phyloP scores from a whole-genome alignment of 2,888 invertebrate genomes.

The Nemotelus pantherinus region DNA sequence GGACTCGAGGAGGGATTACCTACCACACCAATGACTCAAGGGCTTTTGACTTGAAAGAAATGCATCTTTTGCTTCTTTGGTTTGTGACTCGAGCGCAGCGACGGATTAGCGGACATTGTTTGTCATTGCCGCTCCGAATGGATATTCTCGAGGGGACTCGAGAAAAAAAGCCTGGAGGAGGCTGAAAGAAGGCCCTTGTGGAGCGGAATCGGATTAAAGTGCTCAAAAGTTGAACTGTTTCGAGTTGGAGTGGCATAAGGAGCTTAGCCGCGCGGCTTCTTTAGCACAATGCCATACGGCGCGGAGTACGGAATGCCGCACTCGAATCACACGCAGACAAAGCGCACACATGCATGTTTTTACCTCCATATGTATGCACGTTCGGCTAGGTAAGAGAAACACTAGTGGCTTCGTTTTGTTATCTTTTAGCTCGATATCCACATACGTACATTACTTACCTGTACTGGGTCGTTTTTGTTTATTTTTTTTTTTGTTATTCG shows the following conservation, averaged over 20 bases:
- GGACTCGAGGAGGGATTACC: conserved; percentile 20
- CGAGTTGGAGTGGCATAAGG: conserved; percentile 41
- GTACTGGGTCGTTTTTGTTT: too few relatives aligned
- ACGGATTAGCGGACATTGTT: conserved; percentile 44
- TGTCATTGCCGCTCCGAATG: conserved; percentile 17
- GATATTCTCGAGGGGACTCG: conserved; percentile 39
- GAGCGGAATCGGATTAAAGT: conserved; percentile 43
- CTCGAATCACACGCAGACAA: too few relatives aligned
- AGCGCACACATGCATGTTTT: too few relatives aligned
- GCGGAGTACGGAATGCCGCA: background rate
- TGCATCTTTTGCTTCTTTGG: conserved; percentile 34
- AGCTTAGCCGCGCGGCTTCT: conserved; percentile 40
- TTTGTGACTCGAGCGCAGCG: conserved; percentile 11
- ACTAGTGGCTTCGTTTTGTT: too few relatives aligned
- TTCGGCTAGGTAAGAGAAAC: too few relatives aligned
- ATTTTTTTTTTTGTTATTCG: too few relatives aligned
- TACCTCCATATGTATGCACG: too few relatives aligned
- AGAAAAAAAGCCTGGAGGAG: conserved; percentile 10
- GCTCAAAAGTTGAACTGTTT: conserved; percentile 45
- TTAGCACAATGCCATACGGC: conserved; percentile 20
- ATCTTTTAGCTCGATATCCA: too few relatives aligned
- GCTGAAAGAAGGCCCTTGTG: conserved; percentile 21
- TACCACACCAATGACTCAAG: conserved; percentile 27
- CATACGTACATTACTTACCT: too few relatives aligned
- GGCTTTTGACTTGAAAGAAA: conserved; percentile 38